phyloP scores from a whole-genome alignment of 2,888 invertebrate species.

The Drosophila falleni region DNA sequence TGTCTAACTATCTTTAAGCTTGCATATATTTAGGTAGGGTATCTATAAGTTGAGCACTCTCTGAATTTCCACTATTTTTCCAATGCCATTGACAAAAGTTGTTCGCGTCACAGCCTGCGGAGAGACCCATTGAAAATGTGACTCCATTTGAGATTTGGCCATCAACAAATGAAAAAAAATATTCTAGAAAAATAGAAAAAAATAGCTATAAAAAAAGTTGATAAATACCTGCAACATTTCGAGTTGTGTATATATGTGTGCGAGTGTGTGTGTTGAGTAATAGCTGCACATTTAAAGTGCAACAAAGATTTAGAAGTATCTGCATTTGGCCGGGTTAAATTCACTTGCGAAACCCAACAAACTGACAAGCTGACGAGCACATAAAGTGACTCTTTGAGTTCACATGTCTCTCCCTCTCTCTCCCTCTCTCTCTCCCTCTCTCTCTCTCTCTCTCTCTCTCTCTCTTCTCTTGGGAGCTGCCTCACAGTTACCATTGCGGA shows the following conservation, averaged over 20 bases:
- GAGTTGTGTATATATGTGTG: slow-evolving; percentile 19
- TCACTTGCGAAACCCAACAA: slow-evolving; percentile 34
- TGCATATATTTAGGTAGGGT: background rate
- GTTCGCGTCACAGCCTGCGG: slow-evolving; percentile 17
- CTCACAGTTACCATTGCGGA: slow-evolving; percentile 49
- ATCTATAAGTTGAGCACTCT: background rate
- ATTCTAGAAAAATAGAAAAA: slow-evolving; percentile 13
- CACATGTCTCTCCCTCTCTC: background rate
- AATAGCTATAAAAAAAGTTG: slow-evolving; percentile 5
- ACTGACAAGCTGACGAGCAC: slow-evolving; percentile 46
- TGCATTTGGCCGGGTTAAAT: slow-evolving; percentile 38
- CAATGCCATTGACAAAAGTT: slow-evolving; percentile 24
- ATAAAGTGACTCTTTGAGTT: slow-evolving; percentile 32
- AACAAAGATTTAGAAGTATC: slow-evolving; percentile 29
- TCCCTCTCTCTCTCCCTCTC: background rate
- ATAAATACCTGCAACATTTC: slow-evolving; percentile 51
- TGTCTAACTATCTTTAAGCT: no score
- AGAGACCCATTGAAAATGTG: slow-evolving; percentile 69
- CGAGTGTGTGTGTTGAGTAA: slow-evolving; percentile 34
- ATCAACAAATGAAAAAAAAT: slow-evolving; percentile 29
- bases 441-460: background rate
- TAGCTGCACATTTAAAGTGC: slow-evolving; percentile 54
- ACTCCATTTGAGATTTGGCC: slow-evolving; percentile 77
- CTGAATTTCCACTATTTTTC: background rate
- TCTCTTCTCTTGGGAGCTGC: slow-evolving; percentile 15